A percentile compares a stretch with the other conserved stretches of the same genome.
phyloP scores from a whole-genome alignment of 2,797 vertebrate genomes.

The Diplodus sargus region DNA sequence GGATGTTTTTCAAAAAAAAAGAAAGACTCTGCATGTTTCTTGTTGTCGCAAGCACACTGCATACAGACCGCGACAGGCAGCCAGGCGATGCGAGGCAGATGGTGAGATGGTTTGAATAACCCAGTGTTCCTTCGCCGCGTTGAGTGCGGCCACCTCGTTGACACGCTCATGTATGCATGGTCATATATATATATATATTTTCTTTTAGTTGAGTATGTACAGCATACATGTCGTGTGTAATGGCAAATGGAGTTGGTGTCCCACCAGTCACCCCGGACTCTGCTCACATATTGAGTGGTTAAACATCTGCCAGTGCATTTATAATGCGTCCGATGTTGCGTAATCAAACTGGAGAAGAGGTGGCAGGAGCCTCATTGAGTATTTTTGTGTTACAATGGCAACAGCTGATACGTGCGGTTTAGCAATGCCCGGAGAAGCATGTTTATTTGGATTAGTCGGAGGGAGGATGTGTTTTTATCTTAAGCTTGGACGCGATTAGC shows the following conservation, averaged over 20 bases:
- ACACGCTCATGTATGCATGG: conserved; percentile 11
- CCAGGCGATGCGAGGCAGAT: conserved; percentile 37
- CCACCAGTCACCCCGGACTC: background rate
- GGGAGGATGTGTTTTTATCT: conserved; percentile 26
- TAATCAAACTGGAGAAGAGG: conserved; percentile 6
- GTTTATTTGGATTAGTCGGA: conserved; percentile 17
- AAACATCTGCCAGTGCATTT: background rate
- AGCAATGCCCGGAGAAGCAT: conserved; percentile 1
- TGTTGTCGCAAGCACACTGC: background rate
- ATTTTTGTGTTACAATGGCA: conserved; percentile 28
- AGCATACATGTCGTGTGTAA: conserved; percentile 3
- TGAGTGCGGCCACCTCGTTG: conserved; percentile 37
- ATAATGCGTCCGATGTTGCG: conserved; percentile 18
- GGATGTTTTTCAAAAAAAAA: background rate
- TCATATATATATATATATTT: background rate
- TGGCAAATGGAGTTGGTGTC: background rate
- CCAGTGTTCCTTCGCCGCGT: conserved; percentile 11
- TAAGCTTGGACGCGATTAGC: conserved; percentile 20
- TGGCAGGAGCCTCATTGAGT: background rate
- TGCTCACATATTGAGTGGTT: conserved; percentile 6
- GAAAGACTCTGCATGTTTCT: background rate
- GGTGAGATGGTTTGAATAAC: conserved; percentile 42
- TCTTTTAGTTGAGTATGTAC: background rate
- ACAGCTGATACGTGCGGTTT: conserved; percentile 27
- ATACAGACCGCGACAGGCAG: background rate